phyloP scores from a whole-genome alignment of 2,113 vertebrate species.

The Aspiorhynchus laticeps region DNA sequence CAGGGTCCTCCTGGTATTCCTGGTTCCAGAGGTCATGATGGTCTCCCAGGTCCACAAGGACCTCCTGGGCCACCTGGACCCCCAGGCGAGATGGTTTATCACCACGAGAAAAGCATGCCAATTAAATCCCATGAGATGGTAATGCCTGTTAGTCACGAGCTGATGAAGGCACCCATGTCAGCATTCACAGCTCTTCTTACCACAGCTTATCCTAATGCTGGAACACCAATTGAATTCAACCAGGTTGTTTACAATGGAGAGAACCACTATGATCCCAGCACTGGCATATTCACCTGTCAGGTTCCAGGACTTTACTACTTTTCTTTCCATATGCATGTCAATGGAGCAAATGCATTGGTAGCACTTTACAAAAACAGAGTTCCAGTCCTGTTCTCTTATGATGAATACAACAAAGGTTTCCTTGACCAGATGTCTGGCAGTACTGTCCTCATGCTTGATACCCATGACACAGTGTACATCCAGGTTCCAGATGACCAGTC shows the following conservation, averaged over 20 bases:
- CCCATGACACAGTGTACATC: conserved; percentile 90
- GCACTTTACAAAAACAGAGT: conserved; percentile 91
- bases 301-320: conserved; percentile 93
- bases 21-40: conserved; percentile 84
- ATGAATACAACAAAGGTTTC: conserved; percentile 93
- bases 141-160: conserved; percentile 72
- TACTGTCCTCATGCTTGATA: conserved; percentile 80
- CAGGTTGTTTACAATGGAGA: conserved; percentile 91
- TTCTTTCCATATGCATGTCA: conserved; percentile 90
- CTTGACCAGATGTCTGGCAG: conserved; percentile 96
- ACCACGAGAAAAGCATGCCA: conserved; percentile 76
- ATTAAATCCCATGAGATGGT: conserved; percentile 83
- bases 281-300: conserved; percentile 91
- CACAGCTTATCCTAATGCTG: conserved; percentile 84
- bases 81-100: conserved; percentile 80
- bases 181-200: conserved; percentile 92
- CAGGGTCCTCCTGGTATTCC: conserved; percentile 84
- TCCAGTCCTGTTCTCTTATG: conserved; percentile 89
- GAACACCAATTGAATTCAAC: conserved; percentile 86
- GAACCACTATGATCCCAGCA: conserved; percentile 87
- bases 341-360: conserved; percentile 91
- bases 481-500: conserved; percentile 91
- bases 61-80: conserved; percentile 82
- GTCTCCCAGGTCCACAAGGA: conserved; percentile 69
- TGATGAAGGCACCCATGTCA: conserved; percentile 82